phyloP scores from a whole-genome alignment of 92 coral and sea anemone species.

The Phymanthus crucifer region DNA sequence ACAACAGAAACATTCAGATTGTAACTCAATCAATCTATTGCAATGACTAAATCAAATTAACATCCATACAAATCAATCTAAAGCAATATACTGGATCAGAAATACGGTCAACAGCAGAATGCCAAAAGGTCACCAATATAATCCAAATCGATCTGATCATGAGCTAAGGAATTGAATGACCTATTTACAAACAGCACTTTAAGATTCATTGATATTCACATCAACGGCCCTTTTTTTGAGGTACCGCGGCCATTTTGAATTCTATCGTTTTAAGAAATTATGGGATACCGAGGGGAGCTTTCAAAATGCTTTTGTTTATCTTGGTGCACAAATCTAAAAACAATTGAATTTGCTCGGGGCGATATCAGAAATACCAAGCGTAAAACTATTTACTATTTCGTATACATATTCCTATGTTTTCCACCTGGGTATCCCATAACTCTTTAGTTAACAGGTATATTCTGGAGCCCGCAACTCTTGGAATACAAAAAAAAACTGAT shows the following conservation, averaged over 20 bases:
- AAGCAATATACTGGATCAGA: not conserved
- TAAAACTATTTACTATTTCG: no score
- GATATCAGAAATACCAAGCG: no score
- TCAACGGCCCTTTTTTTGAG: no score
- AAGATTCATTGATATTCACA: not conserved
- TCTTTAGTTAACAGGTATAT: no score
- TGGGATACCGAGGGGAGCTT: no score
- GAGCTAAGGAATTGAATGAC: not conserved
- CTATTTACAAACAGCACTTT: constrained; percentile 8
- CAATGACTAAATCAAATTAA: not conserved
- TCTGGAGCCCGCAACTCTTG: not conserved
- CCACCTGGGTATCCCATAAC: no score
- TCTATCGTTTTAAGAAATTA: no score
- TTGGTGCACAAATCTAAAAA: no score
- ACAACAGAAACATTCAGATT: not conserved
- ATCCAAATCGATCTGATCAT: not conserved
- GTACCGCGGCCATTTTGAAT: no score
- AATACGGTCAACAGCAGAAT: not conserved
- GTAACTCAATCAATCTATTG: not conserved
- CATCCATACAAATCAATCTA: not conserved
- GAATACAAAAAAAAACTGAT: not conserved
- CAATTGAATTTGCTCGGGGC: no score
- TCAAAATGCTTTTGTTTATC: no score
- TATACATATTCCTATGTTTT: no score
- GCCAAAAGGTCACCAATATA: constrained; percentile 1